Evolutionary conservation across 2,797 vertebrate genomes (phyloP), one percentile per base, ranked within the genome.

Genomic region (Acrocephalus scirpaceus): DNA sequence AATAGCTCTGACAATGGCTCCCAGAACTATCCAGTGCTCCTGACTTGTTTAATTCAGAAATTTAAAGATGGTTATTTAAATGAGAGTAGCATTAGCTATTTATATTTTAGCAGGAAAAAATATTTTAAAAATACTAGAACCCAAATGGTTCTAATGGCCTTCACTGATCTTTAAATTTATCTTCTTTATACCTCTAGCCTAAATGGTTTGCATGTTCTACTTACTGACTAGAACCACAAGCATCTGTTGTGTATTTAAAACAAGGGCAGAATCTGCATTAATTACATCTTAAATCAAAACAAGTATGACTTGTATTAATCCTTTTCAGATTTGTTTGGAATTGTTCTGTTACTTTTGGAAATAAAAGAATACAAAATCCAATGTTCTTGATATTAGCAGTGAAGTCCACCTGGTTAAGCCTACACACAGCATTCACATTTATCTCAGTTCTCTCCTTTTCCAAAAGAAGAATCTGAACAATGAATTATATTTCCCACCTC

Each of bases 201-300:
- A 84, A 93, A n/a, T 34, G 4, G 58, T 79, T 88, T 88, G 42
- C 47, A 29, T 44, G 80, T 96, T 84, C 50, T 77, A 72, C 32
- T 95, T 84, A 69, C 58, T 90, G 88, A 81, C 5, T 79, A 74
- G 20, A 92, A 93, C 74, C 83, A 94, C 86, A 96, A 86, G 87
- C 86, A 90, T 90, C 92, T 95, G 92, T 29, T 92, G 65, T 66
- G 7, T 66, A 73, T 88, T 90, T 94, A 66, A 70, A 90, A 84
- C 40, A 70, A 93, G 54, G 73, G 38, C 18, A 34, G 54, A 81
- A 45, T 58, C 58, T 82, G 60, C 60, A 82, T 70, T 84, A 88
- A 84, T 79, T 78, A 58, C 26, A 47, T 32, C 36, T 48, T 71
- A 86, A 90, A 94, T 86, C 69, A 90, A 84, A 96, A 27, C 40